Base-by-base conservation (phyloP, 2,797 vertebrate species). In the Poecilia velifera region DNA sequence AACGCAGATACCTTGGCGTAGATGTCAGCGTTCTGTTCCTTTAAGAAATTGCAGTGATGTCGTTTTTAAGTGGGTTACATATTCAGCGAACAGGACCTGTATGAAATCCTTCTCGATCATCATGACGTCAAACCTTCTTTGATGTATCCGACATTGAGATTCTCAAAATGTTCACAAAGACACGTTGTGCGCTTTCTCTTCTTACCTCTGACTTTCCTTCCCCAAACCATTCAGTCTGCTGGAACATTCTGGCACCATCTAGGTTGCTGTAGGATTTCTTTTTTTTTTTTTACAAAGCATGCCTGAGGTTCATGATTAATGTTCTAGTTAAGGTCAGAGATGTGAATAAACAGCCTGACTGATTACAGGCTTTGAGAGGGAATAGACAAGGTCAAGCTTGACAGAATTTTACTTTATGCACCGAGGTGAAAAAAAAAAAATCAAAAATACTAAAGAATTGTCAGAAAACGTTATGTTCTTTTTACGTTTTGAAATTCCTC, bases 291-390 rank as follows among this genome's bases (percentile, higher is more conserved):
- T 84, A 87, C 81, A 91, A 94, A 91, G 83, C 86, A 68, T 91
- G 76, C 79, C 84, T 83, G 78, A 82, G 81, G 73, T 88, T 71
- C 77, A 70, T 64, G 84, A 88, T 90, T 31, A 90, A 86, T 87
- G 81, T 81, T 77, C 78, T 81, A 88, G 82, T 90, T 88, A 79
- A 91, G 90, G 89, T 91, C 86, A 89, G 81, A n/a, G 82, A 79
- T 82, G 79, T 87, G 87, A 86, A 89, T 90, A 86, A 89, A 79
- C 68, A 84, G 80, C 77, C 75, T 84, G 59, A 78, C 80, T 57
- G 73, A 78, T 81, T 74, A 64, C 57, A 55, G 46, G 76, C 31
- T 64, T 74, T 71, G 78, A 73, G 73, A 62, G 43, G 82, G 83
- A 76, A 83, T 74, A 57, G 74, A 73, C 88, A 87, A 91, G 89